A percentile compares a stretch with the other conserved stretches of the same genome.
Conservation (phyloP, 2,888 invertebrate genomes). For the Thyatira batis region DNA sequence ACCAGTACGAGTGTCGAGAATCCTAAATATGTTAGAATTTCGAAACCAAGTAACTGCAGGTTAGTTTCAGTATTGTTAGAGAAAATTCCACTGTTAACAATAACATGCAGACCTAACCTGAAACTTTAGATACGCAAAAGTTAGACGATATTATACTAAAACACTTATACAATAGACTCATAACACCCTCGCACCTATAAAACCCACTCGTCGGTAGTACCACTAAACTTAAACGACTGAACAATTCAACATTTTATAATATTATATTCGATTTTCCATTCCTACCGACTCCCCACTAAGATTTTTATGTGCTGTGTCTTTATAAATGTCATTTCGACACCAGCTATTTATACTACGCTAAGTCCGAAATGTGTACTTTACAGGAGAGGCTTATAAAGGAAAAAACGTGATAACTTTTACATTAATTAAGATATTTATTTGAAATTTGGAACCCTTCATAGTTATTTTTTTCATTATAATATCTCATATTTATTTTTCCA, state of each 20-base stretch:
- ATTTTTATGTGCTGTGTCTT: slow-evolving; percentile 54
- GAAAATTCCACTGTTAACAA: not conserved
- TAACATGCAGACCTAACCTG: not conserved
- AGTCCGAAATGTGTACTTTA: too few relatives aligned
- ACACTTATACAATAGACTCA: not conserved
- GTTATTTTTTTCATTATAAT: too few relatives aligned
- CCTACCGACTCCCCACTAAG: slow-evolving; percentile 38
- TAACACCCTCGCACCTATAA: not conserved
- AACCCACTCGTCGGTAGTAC: slow-evolving; percentile 1
- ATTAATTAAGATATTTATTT: too few relatives aligned
- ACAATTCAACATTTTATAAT: slow-evolving; percentile 1
- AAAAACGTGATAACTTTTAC: too few relatives aligned
- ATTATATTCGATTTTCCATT: not conserved
- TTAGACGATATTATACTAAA: not conserved
- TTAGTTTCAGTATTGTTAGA: not conserved
- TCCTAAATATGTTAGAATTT: not conserved
- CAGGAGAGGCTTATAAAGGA: too few relatives aligned
- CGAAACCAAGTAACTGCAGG: not conserved
- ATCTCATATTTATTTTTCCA: too few relatives aligned
- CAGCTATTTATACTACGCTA: too few relatives aligned
- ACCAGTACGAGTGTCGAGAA: not conserved
- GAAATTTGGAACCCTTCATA: too few relatives aligned
- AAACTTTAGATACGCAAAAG: not conserved
- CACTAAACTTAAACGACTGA: slow-evolving; percentile 3
- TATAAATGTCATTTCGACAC: slow-evolving; percentile 50